Conservation (phyloP, 2,888 invertebrate species). For the Pediacus dermestoides region DNA sequence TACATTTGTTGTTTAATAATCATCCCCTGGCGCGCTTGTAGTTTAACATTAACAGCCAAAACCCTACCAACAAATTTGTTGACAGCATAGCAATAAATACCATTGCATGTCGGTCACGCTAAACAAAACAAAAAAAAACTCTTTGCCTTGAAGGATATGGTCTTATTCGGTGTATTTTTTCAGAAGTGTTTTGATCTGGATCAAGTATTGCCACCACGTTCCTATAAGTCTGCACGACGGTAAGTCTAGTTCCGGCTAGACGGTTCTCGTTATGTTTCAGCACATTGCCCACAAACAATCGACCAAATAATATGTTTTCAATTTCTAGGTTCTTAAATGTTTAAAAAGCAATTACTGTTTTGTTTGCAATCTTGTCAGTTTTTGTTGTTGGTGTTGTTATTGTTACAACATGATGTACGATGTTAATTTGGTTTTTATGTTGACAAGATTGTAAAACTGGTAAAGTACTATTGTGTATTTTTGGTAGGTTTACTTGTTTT, state of each 20-base stretch:
- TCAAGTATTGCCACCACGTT: constrained; percentile 55
- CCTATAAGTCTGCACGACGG: constrained; percentile 60
- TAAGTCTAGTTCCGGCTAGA: constrained; percentile 63
- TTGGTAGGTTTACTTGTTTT: constrained; percentile 13
- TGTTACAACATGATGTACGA: no score
- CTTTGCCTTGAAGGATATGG: constrained; percentile 36
- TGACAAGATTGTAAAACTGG: constrained; percentile 1
- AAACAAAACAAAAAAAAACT: constrained; percentile 23
- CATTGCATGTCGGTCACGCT: constrained; percentile 26
- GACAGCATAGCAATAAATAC: constrained; percentile 8
- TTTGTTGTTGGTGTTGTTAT: constrained; percentile 3
- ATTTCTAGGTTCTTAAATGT: no score
- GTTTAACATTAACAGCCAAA: no score
- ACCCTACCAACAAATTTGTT: constrained; percentile 15
- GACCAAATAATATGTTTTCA: constrained; percentile 13
- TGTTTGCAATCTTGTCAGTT: not conserved
- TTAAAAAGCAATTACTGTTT: no score
- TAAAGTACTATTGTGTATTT: not conserved
- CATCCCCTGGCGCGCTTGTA: no score
- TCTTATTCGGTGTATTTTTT: constrained; percentile 76
- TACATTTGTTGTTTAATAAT: no score
- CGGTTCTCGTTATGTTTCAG: constrained; percentile 41
- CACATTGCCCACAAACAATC: constrained; percentile 25
- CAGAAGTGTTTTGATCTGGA: constrained; percentile 67
- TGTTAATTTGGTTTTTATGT: not conserved